A percentile compares a stretch with the other conserved stretches of the same genome.
These are phyloP conservation scores for Moxostoma hubbsi DNA, from an alignment of 2,797 vertebrate species.

Conservation along the genomic window DNA sequence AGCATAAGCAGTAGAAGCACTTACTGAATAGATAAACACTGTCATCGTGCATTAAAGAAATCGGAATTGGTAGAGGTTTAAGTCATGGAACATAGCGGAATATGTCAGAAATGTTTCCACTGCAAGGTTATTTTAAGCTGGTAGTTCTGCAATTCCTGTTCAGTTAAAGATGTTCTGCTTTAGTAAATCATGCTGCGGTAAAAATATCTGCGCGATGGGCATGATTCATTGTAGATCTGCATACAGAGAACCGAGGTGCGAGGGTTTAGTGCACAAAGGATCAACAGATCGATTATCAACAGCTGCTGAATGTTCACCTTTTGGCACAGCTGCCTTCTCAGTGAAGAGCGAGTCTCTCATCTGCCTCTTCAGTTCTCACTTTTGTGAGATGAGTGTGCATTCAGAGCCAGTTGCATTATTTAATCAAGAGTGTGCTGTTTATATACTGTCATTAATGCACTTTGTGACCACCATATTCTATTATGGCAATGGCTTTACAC, in stretches of 20 bases:
- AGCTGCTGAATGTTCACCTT: conserved; percentile 42
- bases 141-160: neutral
- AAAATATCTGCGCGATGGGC: conserved; percentile 30
- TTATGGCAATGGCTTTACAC: neutral
- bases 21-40: no score
- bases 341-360: conserved; percentile 18
- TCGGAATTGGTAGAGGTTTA: neutral
- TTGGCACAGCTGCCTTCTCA: conserved; percentile 37
- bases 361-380: conserved; percentile 29
- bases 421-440: conserved; percentile 34
- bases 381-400: neutral
- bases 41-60: neutral
- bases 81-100: neutral
- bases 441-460: conserved; percentile 30
- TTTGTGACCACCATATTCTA: conserved; percentile 6
- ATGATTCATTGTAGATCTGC: conserved; percentile 43
- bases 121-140: conserved; percentile 5
- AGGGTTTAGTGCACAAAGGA: conserved; percentile 39
- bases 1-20: no score
- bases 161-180: conserved; percentile 9
- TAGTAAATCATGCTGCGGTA: conserved; percentile 44
- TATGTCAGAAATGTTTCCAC: neutral
- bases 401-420: conserved; percentile 31
- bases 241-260: conserved; percentile 34
- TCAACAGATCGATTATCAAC: conserved; percentile 42